Evolutionary conservation across 2,797 vertebrate genomes (phyloP).

Genomic region (Vultur gryphus): DNA sequence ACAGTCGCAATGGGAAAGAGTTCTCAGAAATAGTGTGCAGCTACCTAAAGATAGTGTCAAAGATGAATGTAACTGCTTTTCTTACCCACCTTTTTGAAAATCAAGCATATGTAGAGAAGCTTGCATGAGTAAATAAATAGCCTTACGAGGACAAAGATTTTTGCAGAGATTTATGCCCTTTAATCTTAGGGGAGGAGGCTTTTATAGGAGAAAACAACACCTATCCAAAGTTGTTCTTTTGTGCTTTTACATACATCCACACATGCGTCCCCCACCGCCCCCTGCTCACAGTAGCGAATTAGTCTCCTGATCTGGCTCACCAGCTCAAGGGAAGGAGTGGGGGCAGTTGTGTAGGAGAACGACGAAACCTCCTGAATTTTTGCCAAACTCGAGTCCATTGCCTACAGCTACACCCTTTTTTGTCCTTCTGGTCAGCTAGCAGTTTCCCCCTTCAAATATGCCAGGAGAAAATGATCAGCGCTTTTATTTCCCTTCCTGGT

Average conservation of each 20-base stretch:
- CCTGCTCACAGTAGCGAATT: neutral
- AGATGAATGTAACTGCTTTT: neutral
- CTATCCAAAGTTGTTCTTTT: neutral
- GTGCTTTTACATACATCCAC: neutral
- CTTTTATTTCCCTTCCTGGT: neutral
- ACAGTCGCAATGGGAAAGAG: neutral
- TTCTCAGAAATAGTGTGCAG: neutral
- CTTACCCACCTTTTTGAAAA: neutral
- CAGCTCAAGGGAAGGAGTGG: neutral
- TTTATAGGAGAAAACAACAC: neutral
- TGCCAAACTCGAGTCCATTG: neutral
- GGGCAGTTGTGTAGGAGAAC: neutral
- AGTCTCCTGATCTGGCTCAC: neutral
- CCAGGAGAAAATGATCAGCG: neutral
- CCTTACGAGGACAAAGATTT: neutral
- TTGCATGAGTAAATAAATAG: neutral
- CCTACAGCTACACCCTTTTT: neutral
- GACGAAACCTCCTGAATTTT: neutral
- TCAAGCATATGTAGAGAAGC: neutral
- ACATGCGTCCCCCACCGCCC: fast-evolving
- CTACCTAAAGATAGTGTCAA: neutral
- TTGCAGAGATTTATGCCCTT: neutral
- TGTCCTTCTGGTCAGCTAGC: neutral
- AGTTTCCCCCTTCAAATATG: neutral
- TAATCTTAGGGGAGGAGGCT: neutral